Evolutionary conservation across 2,797 vertebrate genomes (phyloP).

Genomic region (Myiothlypis coronata): DNA sequence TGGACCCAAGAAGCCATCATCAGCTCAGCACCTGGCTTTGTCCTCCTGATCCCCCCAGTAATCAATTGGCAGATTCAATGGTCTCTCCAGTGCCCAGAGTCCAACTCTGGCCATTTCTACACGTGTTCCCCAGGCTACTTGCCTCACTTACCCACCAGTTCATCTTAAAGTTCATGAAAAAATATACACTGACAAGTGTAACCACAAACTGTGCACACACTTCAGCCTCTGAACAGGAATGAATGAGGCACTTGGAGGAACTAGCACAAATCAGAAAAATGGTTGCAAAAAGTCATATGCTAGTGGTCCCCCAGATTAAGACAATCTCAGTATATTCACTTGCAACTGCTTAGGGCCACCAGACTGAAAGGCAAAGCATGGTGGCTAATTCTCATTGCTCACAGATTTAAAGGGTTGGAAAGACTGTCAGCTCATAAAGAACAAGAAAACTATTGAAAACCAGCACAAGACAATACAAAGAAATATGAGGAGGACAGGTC

Average conservation of each 20-base stretch:
- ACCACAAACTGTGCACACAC: neutral
- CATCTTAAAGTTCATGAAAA: fast-evolving
- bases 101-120: neutral
- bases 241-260: neutral
- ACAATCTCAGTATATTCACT: neutral
- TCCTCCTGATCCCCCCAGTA: neutral
- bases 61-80: neutral
- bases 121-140: neutral
- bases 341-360: neutral
- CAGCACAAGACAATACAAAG: neutral
- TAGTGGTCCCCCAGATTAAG: neutral
- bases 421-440: neutral
- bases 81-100: neutral
- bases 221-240: neutral
- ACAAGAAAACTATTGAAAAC: neutral
- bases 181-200: fast-evolving
- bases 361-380: neutral
- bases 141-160: fast-evolving
- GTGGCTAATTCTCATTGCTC: neutral
- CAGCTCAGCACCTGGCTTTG: neutral
- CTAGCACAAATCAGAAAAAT: neutral
- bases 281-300: neutral
- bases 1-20: neutral
- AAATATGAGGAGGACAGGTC: neutral
- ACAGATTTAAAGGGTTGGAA: neutral